Percentiles rank a stretch among this genome's conserved stretches.
Evolutionary conservation across 35 echinoderm and acorn worm species (phyloP).

Genomic region (Ophiothrix spiculata): DNA sequence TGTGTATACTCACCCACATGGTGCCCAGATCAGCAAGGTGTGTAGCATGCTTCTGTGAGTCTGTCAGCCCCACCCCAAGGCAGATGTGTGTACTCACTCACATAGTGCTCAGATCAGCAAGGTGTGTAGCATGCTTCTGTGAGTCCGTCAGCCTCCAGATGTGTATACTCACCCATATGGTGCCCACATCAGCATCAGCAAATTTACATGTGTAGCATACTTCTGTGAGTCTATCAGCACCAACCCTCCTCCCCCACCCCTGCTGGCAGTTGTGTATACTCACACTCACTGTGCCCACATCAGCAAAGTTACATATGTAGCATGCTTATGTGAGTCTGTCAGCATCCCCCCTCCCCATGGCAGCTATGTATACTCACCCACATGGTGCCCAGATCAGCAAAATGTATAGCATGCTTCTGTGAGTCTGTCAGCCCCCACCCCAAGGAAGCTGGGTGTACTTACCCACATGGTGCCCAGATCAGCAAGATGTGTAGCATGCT

Average conservation of each 20-base stretch:
- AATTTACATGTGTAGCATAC: constrained; percentile 51
- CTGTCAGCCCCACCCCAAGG: constrained; percentile 71
- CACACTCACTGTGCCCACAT: constrained; percentile 81
- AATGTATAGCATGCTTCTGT: background rate
- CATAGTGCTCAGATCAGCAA: constrained; percentile 59
- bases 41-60: constrained; percentile 48
- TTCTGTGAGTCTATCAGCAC: constrained; percentile 63
- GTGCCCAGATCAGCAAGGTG: constrained; percentile 61
- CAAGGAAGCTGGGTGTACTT: no score
- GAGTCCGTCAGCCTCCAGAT: constrained; percentile 71
- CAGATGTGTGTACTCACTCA: constrained; percentile 99
- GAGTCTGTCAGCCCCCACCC: no score
- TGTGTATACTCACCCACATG: constrained; percentile 96
- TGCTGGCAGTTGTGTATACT: no score
- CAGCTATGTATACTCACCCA: constrained; percentile 98
- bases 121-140: constrained; percentile 43
- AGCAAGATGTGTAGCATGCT: constrained; percentile 41
- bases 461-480: constrained; percentile 87
- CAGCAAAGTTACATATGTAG: constrained; percentile 37
- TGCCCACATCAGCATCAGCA: constrained; percentile 57
- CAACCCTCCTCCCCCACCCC: no score
- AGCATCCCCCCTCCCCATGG: constrained; percentile 31
- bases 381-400: background rate
- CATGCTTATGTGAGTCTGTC: constrained; percentile 58
- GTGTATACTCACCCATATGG: constrained; percentile 93